Base-by-base conservation (phyloP, 1,140 invertebrate species). In the Habropoda laboriosa region DNA sequence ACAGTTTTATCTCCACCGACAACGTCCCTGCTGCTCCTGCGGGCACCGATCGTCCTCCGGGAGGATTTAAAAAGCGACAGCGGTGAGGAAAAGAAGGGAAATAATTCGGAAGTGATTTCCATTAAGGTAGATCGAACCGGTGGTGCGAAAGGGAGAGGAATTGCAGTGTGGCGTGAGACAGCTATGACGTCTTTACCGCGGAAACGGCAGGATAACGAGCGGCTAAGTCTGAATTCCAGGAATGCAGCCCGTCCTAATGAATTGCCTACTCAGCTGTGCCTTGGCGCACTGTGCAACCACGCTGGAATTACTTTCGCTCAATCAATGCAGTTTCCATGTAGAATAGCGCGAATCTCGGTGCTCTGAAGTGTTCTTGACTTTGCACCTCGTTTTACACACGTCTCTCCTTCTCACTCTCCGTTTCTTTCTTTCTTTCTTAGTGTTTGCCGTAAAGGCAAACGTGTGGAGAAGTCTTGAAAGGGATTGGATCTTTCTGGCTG, bases 211-310 rank as follows among this genome's bases (percentile, higher is more conserved):
- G 38, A 79, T 82, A 82, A 82, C 68, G 76, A 79, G 68, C 60
- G 63, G 64, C 38, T 40, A 24, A 55, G 60, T 47, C 47, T 67
- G 76, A 82, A 82, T 79, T 66, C 75, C n/a, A 61, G 61, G 51
- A 73, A 79, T 61, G 68, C 75, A 35, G 21, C 18, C n/a, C 32
- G 40, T 63, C 51, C 63, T 82, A 82, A 82, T 79, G 80, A 82
- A 82, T 82, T 82, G 53, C 76, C 80, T 73, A 61, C 76, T 79
- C 60, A 68, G 49, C 47, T 35, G 27, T 47, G 27, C 38, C 38
- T n/a, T 8, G 53, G 38, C 7, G 68, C 38, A 12, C 7, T 57
- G 40, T 47, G 79, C 47, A 55, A 64, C 55, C 45, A 55, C 51
- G 47, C 32, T 24, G 53, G 63, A 68, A 82, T 73, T 79, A 82